A percentile compares a stretch with the other conserved stretches of the same genome.
These are phyloP conservation scores for Pungitius pungitius DNA, from an alignment of 2,113 vertebrate species.

Conservation along the genomic window DNA sequence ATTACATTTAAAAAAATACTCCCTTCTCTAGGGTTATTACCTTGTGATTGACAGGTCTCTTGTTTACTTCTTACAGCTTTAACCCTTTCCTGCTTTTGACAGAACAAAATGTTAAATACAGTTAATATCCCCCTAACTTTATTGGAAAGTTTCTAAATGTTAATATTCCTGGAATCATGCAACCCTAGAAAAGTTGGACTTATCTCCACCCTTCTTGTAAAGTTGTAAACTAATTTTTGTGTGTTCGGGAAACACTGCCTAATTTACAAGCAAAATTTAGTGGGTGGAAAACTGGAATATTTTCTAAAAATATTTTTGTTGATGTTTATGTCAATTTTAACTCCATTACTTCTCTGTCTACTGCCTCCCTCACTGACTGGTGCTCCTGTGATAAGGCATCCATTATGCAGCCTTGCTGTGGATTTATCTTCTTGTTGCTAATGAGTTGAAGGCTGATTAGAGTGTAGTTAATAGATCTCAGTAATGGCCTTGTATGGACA, in stretches of 20 bases:
- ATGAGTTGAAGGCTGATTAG: conserved; percentile 65
- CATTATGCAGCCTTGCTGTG: conserved; percentile 34
- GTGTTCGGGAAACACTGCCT: not conserved
- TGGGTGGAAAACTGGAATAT: not conserved
- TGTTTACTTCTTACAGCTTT: too few relatives aligned
- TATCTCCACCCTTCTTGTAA: too few relatives aligned
- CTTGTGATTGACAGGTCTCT: not conserved
- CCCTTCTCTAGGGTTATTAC: not conserved
- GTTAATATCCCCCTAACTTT: too few relatives aligned
- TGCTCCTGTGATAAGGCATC: conserved; percentile 36
- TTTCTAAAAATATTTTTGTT: not conserved
- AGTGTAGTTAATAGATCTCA: conserved; percentile 52
- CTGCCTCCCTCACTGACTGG: conserved; percentile 12
- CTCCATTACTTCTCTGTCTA: conserved; percentile 10
- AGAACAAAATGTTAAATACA: too few relatives aligned
- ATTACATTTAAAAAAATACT: too few relatives aligned
- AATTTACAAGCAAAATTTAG: not conserved
- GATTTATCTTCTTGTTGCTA: conserved; percentile 56
- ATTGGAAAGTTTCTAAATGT: too few relatives aligned
- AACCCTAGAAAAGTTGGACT: too few relatives aligned
- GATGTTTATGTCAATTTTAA: conserved; percentile 5
- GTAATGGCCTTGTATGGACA: conserved; percentile 57
- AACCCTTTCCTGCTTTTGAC: too few relatives aligned
- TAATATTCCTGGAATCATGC: too few relatives aligned
- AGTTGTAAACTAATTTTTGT: too few relatives aligned